Base-by-base conservation (phyloP, 2,797 vertebrate genomes). In the Rhinophrynus dorsalis region DNA sequence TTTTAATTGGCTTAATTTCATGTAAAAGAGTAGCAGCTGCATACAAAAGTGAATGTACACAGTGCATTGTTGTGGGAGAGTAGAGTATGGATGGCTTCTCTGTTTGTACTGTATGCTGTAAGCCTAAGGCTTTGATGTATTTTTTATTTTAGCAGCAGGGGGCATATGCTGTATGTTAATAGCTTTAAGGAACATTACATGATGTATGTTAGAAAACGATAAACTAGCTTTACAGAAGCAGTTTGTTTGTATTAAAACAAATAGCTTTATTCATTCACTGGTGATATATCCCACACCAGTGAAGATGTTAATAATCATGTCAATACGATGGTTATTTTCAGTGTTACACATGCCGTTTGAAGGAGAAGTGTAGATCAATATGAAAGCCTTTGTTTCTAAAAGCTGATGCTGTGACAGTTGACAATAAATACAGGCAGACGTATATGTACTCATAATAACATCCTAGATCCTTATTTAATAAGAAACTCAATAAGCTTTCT, bases 71-170 rank as follows among this genome's bases (percentile, higher is more conserved):
- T 29, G 38, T 27, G 29, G 42, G 58, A 37, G 15, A 26, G 2
- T 12, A 48, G 30, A 33, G 30, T 52, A 57, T 23, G 30, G 15
- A 52, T 23, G 18, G 35, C 29, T 18, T 10, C 15, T 44, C 37
- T 40, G 37, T 3, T 11, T 44, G 15, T 18, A 44, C 52, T 58
- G 13, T 44, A 11, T 44, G 33, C 27, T 44, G 50, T 3, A 55
- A 54, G 30, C 57, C 51, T 26, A 21, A 38, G 24, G 33, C 54
- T 52, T 35, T 51, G 69, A 72, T 72, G 44, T 40, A 65, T 72
- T 65, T 72, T 72, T 58, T 51, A 51, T 58, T 72, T 72, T 72
- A 72, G 42, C 69, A 72, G 69, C 59, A 72, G 69, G 69, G 69
- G 69, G 69, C 69, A 66, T 47, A 72, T 72, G 61, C 54, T 59